Evolutionary conservation across 2,888 invertebrate species (phyloP).

Genomic region (Hyposoter dolosus): DNA sequence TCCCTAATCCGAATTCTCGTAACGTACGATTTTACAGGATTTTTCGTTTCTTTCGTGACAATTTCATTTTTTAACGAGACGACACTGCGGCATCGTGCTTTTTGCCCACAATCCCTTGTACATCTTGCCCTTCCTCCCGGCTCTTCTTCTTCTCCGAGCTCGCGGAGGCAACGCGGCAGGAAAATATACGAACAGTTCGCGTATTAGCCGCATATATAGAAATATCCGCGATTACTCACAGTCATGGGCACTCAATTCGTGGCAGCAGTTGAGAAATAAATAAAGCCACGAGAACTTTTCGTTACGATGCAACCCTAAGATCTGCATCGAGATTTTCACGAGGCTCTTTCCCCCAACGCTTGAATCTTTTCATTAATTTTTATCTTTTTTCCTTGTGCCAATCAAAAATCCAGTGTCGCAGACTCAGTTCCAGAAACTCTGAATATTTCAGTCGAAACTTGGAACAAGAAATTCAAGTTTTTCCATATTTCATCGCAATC

Average conservation of each 20-base stretch:
- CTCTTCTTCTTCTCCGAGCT: constrained; percentile 19
- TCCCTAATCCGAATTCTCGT: neutral
- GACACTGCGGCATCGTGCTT: neutral
- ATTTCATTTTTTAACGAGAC: neutral
- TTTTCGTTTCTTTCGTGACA: neutral
- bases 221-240: constrained; percentile 66
- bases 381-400: neutral
- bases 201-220: constrained; percentile 6
- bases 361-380: neutral
- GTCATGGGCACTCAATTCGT: constrained; percentile 71
- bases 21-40: neutral
- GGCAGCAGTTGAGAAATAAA: constrained; percentile 38
- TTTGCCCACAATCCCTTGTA: neutral
- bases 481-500: neutral
- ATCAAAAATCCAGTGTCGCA: neutral
- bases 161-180: neutral
- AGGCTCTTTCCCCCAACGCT: neutral
- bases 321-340: constrained; percentile 2
- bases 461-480: neutral
- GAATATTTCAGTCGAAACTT: neutral
- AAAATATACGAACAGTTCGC: constrained; percentile 13
- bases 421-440: no score
- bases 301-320: neutral
- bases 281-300: constrained; percentile 25
- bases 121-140: neutral